These are phyloP conservation scores for Coelopa frigida DNA, from an alignment of 1,140 invertebrate genomes.

Conservation along the genomic window DNA sequence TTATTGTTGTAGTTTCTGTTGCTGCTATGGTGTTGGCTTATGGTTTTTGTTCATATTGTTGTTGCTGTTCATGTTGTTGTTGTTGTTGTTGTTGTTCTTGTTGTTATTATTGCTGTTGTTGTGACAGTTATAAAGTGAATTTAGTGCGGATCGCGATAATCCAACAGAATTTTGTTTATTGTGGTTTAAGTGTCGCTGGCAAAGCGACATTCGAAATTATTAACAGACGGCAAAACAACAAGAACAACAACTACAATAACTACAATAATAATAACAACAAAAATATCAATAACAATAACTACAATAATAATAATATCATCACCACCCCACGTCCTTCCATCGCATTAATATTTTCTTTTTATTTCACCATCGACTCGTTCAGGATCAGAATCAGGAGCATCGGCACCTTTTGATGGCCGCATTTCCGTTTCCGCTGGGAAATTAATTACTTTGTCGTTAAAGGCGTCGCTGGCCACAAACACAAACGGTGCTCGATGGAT, in stretches of 20 bases:
- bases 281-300: slow-evolving; percentile 7
- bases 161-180: slow-evolving; percentile 7
- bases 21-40: neutral
- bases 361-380: too few relatives aligned
- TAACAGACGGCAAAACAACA: neutral
- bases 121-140: slow-evolving; percentile 8
- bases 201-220: neutral
- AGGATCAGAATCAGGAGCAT: too few relatives aligned
- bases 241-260: slow-evolving; percentile 1
- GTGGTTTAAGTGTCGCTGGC: slow-evolving; percentile 7
- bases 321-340: too few relatives aligned
- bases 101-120: slow-evolving; percentile 8
- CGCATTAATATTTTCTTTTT: too few relatives aligned
- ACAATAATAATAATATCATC: too few relatives aligned
- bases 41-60: neutral
- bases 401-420: too few relatives aligned
- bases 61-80: slow-evolving; percentile 11
- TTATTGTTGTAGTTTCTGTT: neutral
- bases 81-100: slow-evolving; percentile 11
- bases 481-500: too few relatives aligned
- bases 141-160: slow-evolving; percentile 6
- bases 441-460: too few relatives aligned
- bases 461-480: too few relatives aligned
- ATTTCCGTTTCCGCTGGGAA: too few relatives aligned
- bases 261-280: slow-evolving; percentile 3